Base-by-base conservation (phyloP, 2,888 invertebrate genomes). In the Heliconius charithonia region DNA sequence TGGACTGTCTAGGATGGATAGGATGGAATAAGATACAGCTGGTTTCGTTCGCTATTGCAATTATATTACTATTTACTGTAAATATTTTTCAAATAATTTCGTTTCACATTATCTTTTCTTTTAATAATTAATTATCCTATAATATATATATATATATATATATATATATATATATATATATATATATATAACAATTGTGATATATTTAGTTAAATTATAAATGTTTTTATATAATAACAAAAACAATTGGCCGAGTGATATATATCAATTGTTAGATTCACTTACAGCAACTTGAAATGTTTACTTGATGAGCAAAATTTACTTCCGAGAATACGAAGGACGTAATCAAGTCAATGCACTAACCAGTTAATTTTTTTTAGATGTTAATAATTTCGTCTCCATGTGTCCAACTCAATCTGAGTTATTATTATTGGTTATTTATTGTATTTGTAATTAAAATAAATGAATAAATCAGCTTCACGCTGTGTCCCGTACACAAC, bases 1-100 rank as follows among this genome's bases (percentile, higher is more conserved):
- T 79, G 74, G 75, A 67, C 79, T 77, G 80, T 79, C 78, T 69
- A 71, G 75, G 66, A 78, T n/a, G n/a, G n/a, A n/a, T n/a, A n/a
- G n/a, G n/a, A n/a, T 77, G 66, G 79, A 80, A 81, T 77, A 80
- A 77, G 79, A 71, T 81, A 76, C 81, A 80, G 81, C 81, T 79
- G 81, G 51, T 75, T 75, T 75, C 75, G 63, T 56, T 59, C 25
- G 16, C 32, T 45, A 63, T 72, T 73, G 41, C 27, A 22, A 27
- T 63, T 41, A 66, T 62, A 59, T 75, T 78, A 75, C 77, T 78
- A 80, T 78, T 78, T 59, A 59, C 12, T 59, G n/a, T n/a, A 4
- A 80, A 73, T 81, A 67, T 76, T 63, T 51, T 67, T 70, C n/a
- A 67, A 78, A 63, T 78, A 51, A 10, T 59, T 59, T 22, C 59